Evolutionary conservation across 2,888 invertebrate species (phyloP).

Genomic region (Orthonychiurus folsomi): DNA sequence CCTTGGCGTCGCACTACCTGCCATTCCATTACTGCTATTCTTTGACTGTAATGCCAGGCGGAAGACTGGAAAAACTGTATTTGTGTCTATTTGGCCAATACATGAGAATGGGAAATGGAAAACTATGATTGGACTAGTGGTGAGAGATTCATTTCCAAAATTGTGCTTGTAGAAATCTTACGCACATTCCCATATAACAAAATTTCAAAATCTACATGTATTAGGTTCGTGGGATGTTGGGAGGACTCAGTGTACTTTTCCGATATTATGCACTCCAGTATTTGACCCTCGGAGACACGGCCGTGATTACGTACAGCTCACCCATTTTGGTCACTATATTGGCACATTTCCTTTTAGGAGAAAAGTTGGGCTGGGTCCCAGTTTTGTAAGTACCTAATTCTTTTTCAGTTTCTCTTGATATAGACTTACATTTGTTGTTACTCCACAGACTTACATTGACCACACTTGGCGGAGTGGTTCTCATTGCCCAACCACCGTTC

Average conservation of each 20-base stretch:
- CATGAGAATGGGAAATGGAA: slow-evolving; percentile 14
- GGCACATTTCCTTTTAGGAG: slow-evolving; percentile 37
- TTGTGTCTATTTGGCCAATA: slow-evolving; percentile 17
- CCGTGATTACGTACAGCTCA: slow-evolving; percentile 35
- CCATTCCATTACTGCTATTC: slow-evolving; percentile 29
- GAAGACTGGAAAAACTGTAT: slow-evolving; percentile 4
- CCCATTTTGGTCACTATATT: slow-evolving; percentile 36
- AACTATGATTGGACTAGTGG: slow-evolving; percentile 15
- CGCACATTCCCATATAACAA: neutral
- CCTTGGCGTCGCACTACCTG: slow-evolving; percentile 27
- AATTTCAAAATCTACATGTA: slow-evolving; percentile 11
- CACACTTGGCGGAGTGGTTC: slow-evolving; percentile 30
- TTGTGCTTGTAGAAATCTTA: neutral
- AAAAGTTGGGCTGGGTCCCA: slow-evolving; percentile 34
- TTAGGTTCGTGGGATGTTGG: slow-evolving; percentile 37
- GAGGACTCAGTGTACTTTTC: slow-evolving; percentile 31
- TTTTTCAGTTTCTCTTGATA: slow-evolving; percentile 15
- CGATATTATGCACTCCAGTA: slow-evolving; percentile 37
- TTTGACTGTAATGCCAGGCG: slow-evolving; percentile 15
- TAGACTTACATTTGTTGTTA: neutral
- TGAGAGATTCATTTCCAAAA: slow-evolving; percentile 5
- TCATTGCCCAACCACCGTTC: slow-evolving; percentile 35
- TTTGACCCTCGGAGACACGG: slow-evolving; percentile 36
- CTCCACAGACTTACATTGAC: neutral
- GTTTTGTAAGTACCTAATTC: too few relatives aligned